Conservation (phyloP, 2,797 vertebrate genomes). For the Pygocentrus nattereri region DNA sequence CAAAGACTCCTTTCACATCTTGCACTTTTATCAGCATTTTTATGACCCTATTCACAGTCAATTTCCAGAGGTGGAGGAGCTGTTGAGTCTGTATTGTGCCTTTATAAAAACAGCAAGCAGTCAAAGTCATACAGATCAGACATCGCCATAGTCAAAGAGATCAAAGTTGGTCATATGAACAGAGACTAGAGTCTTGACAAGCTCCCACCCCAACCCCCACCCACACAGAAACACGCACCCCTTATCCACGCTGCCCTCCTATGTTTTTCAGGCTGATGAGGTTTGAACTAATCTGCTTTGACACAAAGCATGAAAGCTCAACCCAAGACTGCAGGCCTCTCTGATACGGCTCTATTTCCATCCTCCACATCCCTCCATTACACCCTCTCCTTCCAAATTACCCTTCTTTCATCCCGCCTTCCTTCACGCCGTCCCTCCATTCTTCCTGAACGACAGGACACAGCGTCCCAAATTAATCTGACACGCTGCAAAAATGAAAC, state of each 20-base stretch:
- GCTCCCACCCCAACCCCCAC: background rate
- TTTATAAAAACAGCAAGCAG: background rate
- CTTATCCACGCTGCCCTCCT: background rate
- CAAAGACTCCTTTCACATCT: too few species aligned
- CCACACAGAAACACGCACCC: background rate
- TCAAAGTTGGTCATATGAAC: constrained; percentile 11
- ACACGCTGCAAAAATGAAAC: constrained; percentile 54
- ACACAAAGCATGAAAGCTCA: constrained; percentile 48
- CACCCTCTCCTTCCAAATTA: constrained; percentile 55
- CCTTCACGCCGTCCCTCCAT: constrained; percentile 26
- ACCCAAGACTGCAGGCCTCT: constrained; percentile 39
- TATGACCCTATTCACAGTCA: background rate
- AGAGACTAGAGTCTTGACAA: constrained; percentile 5
- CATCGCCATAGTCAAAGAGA: constrained; percentile 4
- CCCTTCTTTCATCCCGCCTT: constrained; percentile 30
- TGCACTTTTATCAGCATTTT: background rate
- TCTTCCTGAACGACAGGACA: constrained; percentile 31
- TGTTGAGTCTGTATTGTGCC: background rate
- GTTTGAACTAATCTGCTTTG: constrained; percentile 49
- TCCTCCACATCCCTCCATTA: constrained; percentile 54
- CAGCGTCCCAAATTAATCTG: constrained; percentile 54
- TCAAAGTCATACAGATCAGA: constrained; percentile 5
- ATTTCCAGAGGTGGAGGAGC: background rate
- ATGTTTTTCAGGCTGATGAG: constrained; percentile 24
- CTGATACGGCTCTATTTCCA: constrained; percentile 57